These are phyloP conservation scores for Corythornis cristatus DNA, from an alignment of 2,113 vertebrate genomes.

Conservation along the genomic window DNA sequence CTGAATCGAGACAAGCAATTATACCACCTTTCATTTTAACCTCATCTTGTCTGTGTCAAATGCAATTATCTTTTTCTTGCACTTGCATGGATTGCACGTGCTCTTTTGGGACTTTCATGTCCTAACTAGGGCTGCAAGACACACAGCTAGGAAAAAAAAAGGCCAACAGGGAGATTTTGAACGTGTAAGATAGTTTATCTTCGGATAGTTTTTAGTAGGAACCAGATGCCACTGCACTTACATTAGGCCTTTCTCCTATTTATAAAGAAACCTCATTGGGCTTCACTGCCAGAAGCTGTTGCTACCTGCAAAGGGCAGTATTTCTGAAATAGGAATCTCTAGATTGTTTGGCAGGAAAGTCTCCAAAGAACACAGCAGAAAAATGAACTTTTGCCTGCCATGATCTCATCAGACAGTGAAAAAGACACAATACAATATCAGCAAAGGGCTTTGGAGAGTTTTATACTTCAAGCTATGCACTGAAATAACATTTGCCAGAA, in stretches of 20 bases:
- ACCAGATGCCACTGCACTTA: neutral
- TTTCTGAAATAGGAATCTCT: neutral
- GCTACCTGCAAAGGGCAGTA: neutral
- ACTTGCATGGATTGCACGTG: fast-evolving
- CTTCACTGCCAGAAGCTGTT: neutral
- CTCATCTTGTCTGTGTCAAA: neutral
- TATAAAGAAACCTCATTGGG: neutral
- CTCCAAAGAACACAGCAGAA: neutral
- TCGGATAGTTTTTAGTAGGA: neutral
- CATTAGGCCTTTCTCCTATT: neutral
- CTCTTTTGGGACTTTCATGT: neutral
- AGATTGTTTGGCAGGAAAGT: neutral
- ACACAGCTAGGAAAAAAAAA: neutral
- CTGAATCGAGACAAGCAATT: neutral
- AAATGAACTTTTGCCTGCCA: neutral
- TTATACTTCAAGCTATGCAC: neutral
- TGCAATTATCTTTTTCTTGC: fast-evolving
- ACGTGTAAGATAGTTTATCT: neutral
- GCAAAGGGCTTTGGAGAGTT: neutral
- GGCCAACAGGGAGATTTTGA: neutral
- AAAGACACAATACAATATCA: neutral
- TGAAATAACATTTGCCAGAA: neutral
- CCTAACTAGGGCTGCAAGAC: neutral
- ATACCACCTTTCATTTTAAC: neutral
- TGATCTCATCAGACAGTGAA: neutral